Evolutionary conservation across 2,113 vertebrate genomes (phyloP).

Genomic region (Willisornis vidua): DNA sequence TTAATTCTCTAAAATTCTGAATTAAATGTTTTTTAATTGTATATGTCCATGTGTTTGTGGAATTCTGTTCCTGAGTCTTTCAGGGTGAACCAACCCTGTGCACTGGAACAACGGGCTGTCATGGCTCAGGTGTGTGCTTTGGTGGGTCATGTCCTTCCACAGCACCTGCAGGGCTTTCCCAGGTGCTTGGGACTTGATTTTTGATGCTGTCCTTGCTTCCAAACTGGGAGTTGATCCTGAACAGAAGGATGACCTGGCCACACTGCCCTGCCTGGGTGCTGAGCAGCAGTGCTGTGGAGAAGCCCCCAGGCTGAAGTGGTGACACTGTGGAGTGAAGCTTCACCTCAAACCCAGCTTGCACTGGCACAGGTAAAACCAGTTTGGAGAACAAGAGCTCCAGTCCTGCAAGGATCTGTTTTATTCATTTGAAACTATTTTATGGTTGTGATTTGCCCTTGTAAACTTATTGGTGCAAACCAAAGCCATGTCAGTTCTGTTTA

Average conservation of each 20-base stretch:
- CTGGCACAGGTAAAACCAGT: neutral
- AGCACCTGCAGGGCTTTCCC: neutral
- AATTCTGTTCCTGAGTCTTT: neutral
- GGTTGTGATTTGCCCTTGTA: neutral
- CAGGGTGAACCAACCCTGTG: neutral
- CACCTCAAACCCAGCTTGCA: neutral
- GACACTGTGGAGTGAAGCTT: neutral
- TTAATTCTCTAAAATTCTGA: neutral
- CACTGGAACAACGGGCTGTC: neutral
- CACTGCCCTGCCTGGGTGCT: accelerated
- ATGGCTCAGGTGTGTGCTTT: neutral
- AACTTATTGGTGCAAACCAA: neutral
- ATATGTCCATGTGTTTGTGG: accelerated
- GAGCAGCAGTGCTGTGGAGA: neutral
- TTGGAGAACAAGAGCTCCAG: neutral
- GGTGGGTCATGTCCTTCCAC: neutral
- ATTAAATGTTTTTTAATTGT: neutral
- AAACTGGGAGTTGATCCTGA: neutral
- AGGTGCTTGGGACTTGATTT: neutral
- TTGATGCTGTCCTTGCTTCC: neutral
- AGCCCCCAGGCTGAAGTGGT: neutral
- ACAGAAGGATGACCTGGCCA: neutral
- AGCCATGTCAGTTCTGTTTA: neutral
- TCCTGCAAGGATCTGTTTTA: neutral
- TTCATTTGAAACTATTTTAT: neutral